These are phyloP conservation scores for Bathynomus jamesi DNA, from an alignment of 1,140 invertebrate genomes.

Conservation along the genomic window DNA sequence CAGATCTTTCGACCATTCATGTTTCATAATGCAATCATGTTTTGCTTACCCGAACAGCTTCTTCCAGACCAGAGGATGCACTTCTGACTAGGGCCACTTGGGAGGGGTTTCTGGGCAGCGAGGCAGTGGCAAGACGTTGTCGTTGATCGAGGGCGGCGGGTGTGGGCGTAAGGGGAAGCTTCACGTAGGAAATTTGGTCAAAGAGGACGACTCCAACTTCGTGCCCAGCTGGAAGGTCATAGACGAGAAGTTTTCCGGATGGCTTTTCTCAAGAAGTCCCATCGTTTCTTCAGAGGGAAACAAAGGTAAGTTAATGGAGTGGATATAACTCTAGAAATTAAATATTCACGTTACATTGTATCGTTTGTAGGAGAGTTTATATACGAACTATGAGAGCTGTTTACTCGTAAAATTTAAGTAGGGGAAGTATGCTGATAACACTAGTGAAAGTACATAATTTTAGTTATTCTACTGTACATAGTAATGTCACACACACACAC, in stretches of 20 bases:
- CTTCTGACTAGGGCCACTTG: conserved; percentile 23
- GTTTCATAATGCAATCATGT: too few species aligned
- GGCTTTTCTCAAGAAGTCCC: conserved; percentile 52
- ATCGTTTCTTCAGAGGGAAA: conserved; percentile 54
- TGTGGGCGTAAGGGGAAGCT: conserved; percentile 21
- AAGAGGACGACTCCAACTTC: conserved; percentile 37
- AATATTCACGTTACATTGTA: too few species aligned
- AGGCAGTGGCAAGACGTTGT: conserved; percentile 28
- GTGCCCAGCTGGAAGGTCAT: conserved; percentile 45
- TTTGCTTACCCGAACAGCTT: conserved; percentile 32
- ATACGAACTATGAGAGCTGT: too few species aligned
- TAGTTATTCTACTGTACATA: too few species aligned
- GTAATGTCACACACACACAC: too few species aligned
- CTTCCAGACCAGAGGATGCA: conserved; percentile 27
- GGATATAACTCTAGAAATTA: too few species aligned
- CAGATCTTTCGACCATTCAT: too few species aligned
- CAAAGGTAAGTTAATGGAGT: too few species aligned
- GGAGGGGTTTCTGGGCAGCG: conserved; percentile 31
- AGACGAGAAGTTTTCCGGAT: conserved; percentile 51
- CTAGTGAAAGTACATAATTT: too few species aligned
- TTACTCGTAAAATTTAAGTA: too few species aligned
- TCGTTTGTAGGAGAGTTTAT: too few species aligned
- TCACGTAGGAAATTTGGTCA: conserved; percentile 11
- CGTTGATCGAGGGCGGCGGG: conserved; percentile 24
- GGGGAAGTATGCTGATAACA: too few species aligned